Conservation (phyloP, 2,888 invertebrate species). For the Bruchidius siliquastri region DNA sequence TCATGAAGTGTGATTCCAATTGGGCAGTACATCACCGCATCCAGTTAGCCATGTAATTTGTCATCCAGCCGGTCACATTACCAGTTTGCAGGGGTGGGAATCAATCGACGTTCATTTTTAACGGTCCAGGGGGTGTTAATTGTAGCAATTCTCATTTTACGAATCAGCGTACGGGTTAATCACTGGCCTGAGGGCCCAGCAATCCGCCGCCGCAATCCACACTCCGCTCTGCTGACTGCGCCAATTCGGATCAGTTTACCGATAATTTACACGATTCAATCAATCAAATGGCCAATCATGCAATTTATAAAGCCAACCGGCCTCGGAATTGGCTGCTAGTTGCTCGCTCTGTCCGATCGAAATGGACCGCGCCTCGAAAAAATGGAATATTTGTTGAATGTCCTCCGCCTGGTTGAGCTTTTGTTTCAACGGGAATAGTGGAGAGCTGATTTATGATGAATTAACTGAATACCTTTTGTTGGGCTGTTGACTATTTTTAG, state of each 20-base stretch:
- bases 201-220: neutral
- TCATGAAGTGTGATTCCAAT: neutral
- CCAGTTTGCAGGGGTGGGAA: constrained; percentile 2
- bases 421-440: neutral
- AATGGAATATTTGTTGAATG: constrained; percentile 1
- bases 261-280: constrained; percentile 36
- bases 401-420: neutral
- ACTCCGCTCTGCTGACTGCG: neutral
- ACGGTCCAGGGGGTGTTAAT: constrained; percentile 30
- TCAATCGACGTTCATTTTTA: constrained; percentile 9
- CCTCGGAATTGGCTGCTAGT: constrained; percentile 4
- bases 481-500: too few relatives aligned
- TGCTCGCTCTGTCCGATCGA: constrained; percentile 14
- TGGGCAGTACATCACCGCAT: neutral
- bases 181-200: constrained; percentile 36
- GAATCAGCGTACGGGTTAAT: constrained; percentile 44
- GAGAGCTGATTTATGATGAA: too few relatives aligned
- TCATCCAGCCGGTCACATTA: constrained; percentile 7
- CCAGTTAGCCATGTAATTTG: constrained; percentile 5
- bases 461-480: too few relatives aligned
- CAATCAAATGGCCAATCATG: constrained; percentile 30
- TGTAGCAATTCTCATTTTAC: constrained; percentile 46
- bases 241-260: constrained; percentile 35
- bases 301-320: constrained; percentile 15
- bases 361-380: constrained; percentile 13